Evolutionary conservation across 2,888 invertebrate species (phyloP).

Genomic region (Teleiodes luculella): DNA sequence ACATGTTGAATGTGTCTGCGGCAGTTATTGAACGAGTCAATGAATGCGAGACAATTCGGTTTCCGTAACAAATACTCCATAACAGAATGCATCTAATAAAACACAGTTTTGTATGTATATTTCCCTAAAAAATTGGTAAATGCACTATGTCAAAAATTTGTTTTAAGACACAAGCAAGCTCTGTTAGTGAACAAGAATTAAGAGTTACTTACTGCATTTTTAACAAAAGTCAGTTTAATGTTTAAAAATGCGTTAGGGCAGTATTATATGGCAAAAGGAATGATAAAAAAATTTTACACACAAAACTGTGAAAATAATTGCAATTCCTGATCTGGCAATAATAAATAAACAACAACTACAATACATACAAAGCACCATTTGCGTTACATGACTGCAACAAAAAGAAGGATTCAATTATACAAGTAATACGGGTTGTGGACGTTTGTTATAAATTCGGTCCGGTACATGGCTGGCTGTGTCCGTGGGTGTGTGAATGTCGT

Average conservation of each 20-base stretch:
- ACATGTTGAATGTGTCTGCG: conserved; percentile 32
- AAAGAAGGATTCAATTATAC: conserved; percentile 34
- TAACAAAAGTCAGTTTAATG: background rate
- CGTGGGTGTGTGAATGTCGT: conserved; percentile 25
- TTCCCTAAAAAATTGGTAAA: no score
- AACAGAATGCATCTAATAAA: conserved; percentile 29
- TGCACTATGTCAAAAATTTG: no score
- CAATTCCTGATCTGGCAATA: conserved; percentile 35
- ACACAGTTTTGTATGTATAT: background rate
- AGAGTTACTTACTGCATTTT: no score
- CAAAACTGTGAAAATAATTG: conserved; percentile 39
- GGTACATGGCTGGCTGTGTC: conserved; percentile 43
- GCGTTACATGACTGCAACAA: conserved; percentile 61
- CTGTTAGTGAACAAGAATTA: no score
- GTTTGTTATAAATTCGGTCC: conserved; percentile 60
- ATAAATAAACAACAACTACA: conserved; percentile 27
- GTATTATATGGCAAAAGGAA: background rate
- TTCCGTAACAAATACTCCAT: conserved; percentile 35
- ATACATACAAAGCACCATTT: conserved; percentile 63
- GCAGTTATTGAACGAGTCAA: conserved; percentile 48
- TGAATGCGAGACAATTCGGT: conserved; percentile 44
- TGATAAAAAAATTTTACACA: background rate
- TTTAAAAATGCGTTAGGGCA: background rate
- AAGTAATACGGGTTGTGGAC: conserved; percentile 37
- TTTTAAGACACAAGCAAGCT: no score